Conservation (phyloP, 2,113 vertebrate species). For the Pogonocichla stellata region DNA sequence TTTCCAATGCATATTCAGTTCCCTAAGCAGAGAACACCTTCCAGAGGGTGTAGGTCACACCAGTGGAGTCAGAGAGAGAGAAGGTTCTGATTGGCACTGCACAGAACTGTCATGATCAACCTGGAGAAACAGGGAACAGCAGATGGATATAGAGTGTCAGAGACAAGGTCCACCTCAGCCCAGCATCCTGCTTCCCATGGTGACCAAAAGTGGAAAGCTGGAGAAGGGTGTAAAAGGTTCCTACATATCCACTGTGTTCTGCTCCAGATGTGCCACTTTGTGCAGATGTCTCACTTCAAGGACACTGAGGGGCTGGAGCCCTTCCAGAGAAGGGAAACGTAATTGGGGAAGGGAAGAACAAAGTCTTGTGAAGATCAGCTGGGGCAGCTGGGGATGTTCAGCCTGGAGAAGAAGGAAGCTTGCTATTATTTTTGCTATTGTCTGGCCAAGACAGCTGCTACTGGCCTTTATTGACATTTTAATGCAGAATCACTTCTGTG, state of each 20-base stretch:
- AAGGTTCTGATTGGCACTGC: background rate
- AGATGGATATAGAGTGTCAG: background rate
- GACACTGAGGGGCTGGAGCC: background rate
- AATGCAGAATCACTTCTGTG: background rate
- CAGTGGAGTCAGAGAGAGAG: background rate
- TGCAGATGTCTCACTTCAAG: background rate
- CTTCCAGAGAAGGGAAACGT: background rate
- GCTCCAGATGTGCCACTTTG: background rate
- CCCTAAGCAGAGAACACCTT: background rate
- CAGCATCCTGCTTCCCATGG: background rate
- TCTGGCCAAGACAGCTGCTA: background rate
- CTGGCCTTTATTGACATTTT: background rate
- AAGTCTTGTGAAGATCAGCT: background rate
- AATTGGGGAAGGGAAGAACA: background rate
- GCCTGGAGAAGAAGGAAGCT: background rate
- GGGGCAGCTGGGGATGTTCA: background rate
- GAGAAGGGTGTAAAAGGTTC: background rate
- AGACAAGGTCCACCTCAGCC: background rate
- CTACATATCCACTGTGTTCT: background rate
- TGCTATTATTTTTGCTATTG: background rate
- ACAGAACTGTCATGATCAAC: background rate
- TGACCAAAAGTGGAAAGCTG: background rate
- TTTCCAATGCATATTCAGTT: background rate
- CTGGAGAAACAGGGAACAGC: background rate
- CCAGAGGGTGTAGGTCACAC: background rate